Evolutionary conservation across 2,797 vertebrate species (phyloP), one percentile per base, ranked within the genome.

Genomic region (Diglossa cyanea): DNA sequence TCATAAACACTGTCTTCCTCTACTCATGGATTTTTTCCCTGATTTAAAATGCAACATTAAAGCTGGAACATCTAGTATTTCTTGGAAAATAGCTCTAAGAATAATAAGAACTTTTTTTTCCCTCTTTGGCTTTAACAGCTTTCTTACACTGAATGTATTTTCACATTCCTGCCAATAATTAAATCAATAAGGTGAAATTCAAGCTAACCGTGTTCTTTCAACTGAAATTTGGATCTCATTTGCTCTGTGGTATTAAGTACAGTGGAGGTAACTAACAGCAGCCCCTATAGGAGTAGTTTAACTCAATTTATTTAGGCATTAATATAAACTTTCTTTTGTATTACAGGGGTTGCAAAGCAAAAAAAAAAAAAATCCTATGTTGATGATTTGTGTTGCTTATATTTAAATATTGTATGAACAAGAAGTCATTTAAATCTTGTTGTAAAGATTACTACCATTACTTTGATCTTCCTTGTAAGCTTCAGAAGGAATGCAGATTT

Each of bases 141-240:
- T 90, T 81, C 79, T 76, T 86, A 50, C 71, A 35, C 84, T 79
- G 90, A 95, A 95, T 92, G 62, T 91, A 90, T 94, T 92, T 96
- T 92, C 61, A 82, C 54, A 67, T 95, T 91, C 68, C 44, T 95
- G 68, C 53, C 76, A 90, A 40, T 73, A 95, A 88, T 95, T 83
- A 95, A 92, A 88, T 86, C 70, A 95, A 70, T 70, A 82, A 88
- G 30, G 74, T 90, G 72, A 92, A 95, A 93, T 82, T 88, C 63
- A 96, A 94, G 44, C 63, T 93, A 93, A 93, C 63, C 16, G 23
- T 21, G 11, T 93, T 82, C 82, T 81, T 82, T 86, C 61, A 79
- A 40, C 44, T 92, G 75, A 95, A 95, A 95, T 93, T 89, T 91
- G 85, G 72, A 66, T 72, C 70, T 63, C 18, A 12, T 81, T 93